Evolutionary conservation across 2,888 invertebrate genomes (phyloP).

Genomic region (Crematogaster levior): DNA sequence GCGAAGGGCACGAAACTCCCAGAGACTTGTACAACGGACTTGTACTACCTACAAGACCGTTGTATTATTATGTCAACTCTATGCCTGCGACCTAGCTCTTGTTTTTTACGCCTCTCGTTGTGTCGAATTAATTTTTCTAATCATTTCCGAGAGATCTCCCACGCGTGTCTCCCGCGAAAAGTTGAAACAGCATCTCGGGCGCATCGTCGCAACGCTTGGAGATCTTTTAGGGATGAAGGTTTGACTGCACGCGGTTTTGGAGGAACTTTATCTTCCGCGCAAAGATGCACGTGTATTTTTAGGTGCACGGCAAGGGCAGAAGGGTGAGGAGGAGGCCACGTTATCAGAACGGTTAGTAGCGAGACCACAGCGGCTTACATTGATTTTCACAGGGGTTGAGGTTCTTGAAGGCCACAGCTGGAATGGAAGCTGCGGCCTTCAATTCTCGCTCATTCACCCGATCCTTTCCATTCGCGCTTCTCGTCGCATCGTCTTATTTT

Average conservation of each 20-base stretch:
- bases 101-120: neutral
- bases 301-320: slow-evolving; percentile 12
- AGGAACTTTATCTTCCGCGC: neutral
- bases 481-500: slow-evolving; percentile 15
- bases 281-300: slow-evolving; percentile 45
- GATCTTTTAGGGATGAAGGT: neutral
- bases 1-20: neutral
- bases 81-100: neutral
- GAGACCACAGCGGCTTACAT: slow-evolving; percentile 77
- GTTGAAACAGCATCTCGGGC: neutral
- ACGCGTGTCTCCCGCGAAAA: neutral
- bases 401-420: slow-evolving; percentile 76
- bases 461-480: slow-evolving; percentile 28
- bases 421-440: slow-evolving; percentile 76
- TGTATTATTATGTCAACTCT: neutral
- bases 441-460: slow-evolving; percentile 72
- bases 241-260: neutral
- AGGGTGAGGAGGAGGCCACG: slow-evolving; percentile 64
- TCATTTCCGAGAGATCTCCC: neutral
- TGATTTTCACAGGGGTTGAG: slow-evolving; percentile 79
- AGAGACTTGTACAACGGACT: no score
- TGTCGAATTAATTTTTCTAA: neutral
- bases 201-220: neutral
- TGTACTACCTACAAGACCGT: neutral
- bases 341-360: slow-evolving; percentile 81